Base-by-base conservation (phyloP, 23 tunicate species). In the Trididemnum nubilum region DNA sequence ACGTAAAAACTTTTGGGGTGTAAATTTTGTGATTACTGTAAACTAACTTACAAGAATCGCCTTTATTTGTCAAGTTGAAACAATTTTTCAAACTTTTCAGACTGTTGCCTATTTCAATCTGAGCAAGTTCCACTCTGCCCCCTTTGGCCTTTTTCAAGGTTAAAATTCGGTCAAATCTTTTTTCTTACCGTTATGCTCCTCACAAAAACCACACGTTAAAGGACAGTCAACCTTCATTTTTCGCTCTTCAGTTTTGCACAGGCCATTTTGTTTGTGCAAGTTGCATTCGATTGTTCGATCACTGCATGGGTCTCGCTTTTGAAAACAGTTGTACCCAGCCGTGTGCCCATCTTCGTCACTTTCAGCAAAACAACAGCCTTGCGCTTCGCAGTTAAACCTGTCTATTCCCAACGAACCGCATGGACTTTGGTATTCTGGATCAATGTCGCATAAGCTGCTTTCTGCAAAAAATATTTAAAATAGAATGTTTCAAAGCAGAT, bases 351-450 rank as follows among this genome's bases (percentile, higher is more conserved):
- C 70, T 22, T 81, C 89, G 23, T 72, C 81, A 36, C 79, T 64
- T 1, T 73, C 27, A 2, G 2, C 82, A 49, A 29, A 90, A 78
- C 96, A 90, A 73, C 96, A 90, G 21, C 71, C 89, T 52, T 89
- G 38, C 12, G 96, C 96, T 72, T 90, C 96, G 82, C 96, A 90
- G 69, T 90, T 90, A 0, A 81, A 73, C 35, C 66, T 30, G 38
- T 90, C 82, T 1, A 70, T 85, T 0, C 77, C 86, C 0, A 88
- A 75, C 21, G 77, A 19, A 36, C 96, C 96, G 37, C 96, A 90
- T 1, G 96, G 96, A 44, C 49, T 64, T 44, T 74, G 73, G 21
- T 85, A 77, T 40, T 90, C 96, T 22, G 67, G 9, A 35, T 80
- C 89, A 33, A 90, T 79, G 64, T 72, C 76, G 63, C 96, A 90